Conservation (phyloP, 2,888 invertebrate species). For the Sipha maydis region DNA sequence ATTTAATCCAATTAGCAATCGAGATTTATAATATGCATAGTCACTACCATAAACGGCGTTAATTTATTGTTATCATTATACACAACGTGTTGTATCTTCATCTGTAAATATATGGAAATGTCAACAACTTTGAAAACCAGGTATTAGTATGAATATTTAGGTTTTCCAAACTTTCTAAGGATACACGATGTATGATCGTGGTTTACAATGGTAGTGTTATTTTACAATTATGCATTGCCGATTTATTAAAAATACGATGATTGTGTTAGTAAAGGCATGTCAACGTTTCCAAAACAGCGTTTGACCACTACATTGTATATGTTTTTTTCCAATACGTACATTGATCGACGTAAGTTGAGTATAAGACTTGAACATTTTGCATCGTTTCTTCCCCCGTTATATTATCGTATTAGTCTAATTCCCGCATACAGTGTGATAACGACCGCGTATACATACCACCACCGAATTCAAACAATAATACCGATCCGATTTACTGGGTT, state of each 20-base stretch:
- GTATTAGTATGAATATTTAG: neutral
- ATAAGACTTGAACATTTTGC: constrained; percentile 24
- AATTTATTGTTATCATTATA: neutral
- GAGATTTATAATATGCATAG: neutral
- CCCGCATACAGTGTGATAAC: neutral
- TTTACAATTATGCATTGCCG: neutral
- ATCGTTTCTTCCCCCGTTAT: neutral
- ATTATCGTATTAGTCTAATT: neutral
- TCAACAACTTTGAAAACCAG: too few species aligned
- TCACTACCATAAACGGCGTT: neutral
- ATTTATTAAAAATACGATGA: neutral
- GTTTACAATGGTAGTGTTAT: neutral
- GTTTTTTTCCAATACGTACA: neutral
- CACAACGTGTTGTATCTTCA: neutral
- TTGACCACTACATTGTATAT: neutral
- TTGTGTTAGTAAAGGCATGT: neutral
- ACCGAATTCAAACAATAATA: neutral
- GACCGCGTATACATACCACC: neutral
- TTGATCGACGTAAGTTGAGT: neutral
- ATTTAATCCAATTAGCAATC: neutral
- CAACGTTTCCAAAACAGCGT: neutral
- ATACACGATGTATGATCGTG: neutral
- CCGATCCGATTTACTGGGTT: constrained; percentile 10
- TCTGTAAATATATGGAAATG: too few species aligned
- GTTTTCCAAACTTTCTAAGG: neutral